Evolutionary conservation across 2,888 invertebrate species (phyloP), one percentile per base, ranked within the genome.

Genomic region (Tetranychus truncatus): DNA sequence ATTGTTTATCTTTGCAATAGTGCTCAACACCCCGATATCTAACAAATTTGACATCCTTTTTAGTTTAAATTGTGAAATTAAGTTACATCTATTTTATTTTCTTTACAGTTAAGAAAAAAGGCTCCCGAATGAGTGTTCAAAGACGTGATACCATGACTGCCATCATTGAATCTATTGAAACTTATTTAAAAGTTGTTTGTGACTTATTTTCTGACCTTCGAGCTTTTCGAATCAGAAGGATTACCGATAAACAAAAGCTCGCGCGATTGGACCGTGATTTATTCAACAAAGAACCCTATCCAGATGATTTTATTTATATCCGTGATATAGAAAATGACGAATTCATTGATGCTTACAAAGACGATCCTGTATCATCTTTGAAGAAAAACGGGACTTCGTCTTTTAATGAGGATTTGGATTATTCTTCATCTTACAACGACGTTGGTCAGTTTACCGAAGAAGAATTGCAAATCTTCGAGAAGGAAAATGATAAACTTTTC

Each of bases 151-250:
- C 92, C 82, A 88, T 89, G 81, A 87, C 88, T 77, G 87, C 87
- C 72, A 89, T 93, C 2, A 83, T 91, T 66, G 87, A 89, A 75
- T 84, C 92, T 6, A 85, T 94, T 77, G 89, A 91, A 77, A 85
- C 85, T 74, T 94, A 95, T 82, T 84, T 95, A 77, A 92, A 91
- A 83, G 81, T 86, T 77, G 91, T 95, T 0, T 91, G 92, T 79
- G 89, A 90, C 81, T 88, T 92, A 76, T 93, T 92, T 82, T 88
- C 91, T 75, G 91, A 94, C 82, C 89, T 93, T 78, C 91, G 90
- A 83, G 92, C 92, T 1, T 87, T 93, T 76, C 84, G 94, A 77
- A 89, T 94, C 0, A 92, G 93, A 82, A 86, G 91, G 80, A 89
- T 91, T 1, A 84, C 93, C 55, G 93, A 95, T 81, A 87, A 89